These are phyloP conservation scores for Pelochelys cantorii DNA, from an alignment of 2,797 vertebrate species.

Conservation along the genomic window DNA sequence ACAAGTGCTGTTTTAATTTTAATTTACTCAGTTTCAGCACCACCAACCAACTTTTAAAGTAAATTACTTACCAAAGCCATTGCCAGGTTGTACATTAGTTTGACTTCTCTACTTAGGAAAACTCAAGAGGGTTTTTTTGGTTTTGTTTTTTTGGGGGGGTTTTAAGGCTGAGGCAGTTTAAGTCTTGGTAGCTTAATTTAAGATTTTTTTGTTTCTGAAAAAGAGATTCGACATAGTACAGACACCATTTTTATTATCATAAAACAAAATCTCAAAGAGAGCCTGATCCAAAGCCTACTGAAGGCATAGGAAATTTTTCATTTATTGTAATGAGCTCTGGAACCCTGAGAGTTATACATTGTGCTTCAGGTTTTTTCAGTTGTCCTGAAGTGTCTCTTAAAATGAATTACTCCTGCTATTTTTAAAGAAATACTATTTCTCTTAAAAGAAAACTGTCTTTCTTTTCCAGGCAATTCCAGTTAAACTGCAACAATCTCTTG, in stretches of 20 bases:
- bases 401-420: neutral
- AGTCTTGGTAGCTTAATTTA: neutral
- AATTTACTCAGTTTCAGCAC: neutral
- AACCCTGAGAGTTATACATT: neutral
- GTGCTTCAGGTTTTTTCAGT: neutral
- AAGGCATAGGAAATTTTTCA: neutral
- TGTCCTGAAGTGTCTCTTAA: neutral
- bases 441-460: slow-evolving; percentile 50
- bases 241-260: neutral
- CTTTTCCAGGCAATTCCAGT: slow-evolving; percentile 58
- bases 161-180: neutral
- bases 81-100: neutral
- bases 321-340: neutral
- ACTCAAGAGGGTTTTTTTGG: neutral
- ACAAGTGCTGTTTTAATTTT: neutral
- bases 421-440: slow-evolving; percentile 42
- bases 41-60: neutral
- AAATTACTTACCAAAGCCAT: neutral
- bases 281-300: neutral
- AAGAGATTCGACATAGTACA: neutral
- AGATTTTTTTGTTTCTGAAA: neutral
- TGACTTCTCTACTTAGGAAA: neutral
- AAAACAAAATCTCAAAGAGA: neutral
- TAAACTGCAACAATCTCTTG: slow-evolving; percentile 52
- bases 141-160: neutral